Evolutionary conservation across 2,113 vertebrate genomes (phyloP).

Genomic region (Pica pica): DNA sequence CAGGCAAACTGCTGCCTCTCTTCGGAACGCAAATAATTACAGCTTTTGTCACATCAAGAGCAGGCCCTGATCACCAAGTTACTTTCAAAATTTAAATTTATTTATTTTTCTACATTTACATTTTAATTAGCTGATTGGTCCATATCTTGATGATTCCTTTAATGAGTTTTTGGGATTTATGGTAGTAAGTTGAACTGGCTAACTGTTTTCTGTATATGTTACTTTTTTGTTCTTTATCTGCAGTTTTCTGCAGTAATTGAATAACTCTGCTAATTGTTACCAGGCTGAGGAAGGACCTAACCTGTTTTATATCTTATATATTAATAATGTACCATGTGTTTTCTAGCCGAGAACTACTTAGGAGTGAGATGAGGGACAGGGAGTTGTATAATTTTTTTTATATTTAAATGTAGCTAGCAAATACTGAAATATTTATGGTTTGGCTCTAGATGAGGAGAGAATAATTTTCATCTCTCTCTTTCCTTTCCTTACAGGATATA

Average conservation of each 20-base stretch:
- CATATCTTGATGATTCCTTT: background rate
- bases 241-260: background rate
- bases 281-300: background rate
- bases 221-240: background rate
- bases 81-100: background rate
- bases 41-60: background rate
- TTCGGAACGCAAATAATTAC: background rate
- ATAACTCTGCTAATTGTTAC: background rate
- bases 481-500: background rate
- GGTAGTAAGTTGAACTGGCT: background rate
- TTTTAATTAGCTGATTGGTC: background rate
- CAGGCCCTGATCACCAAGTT: background rate
- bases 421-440: constrained; percentile 18
- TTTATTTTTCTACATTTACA: background rate
- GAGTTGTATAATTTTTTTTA: background rate
- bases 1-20: background rate
- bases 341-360: background rate
- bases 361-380: background rate
- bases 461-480: background rate
- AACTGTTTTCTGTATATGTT: background rate
- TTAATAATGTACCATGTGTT: background rate
- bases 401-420: constrained; percentile 19
- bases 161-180: background rate
- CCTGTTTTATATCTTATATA: background rate
- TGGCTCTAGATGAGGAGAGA: background rate